These are phyloP conservation scores for Halyomorpha halys DNA, from an alignment of 1,140 invertebrate genomes.

Conservation along the genomic window DNA sequence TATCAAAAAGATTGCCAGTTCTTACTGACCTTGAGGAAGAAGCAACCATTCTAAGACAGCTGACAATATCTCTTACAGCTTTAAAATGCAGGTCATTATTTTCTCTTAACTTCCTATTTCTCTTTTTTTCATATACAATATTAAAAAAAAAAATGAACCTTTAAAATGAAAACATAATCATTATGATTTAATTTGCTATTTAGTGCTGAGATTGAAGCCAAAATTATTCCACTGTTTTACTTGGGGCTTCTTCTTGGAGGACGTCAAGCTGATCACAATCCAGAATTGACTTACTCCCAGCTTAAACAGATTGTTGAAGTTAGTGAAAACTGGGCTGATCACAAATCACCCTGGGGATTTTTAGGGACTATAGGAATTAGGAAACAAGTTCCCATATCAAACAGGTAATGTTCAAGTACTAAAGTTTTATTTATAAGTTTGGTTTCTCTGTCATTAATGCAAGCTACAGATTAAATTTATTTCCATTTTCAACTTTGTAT, in stretches of 20 bases:
- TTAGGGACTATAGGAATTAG: conserved; percentile 53
- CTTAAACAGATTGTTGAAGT: conserved; percentile 41
- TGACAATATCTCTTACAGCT: conserved; percentile 40
- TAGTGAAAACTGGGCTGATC: conserved; percentile 44
- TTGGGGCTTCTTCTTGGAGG: conserved; percentile 44
- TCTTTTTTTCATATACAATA: too few species aligned
- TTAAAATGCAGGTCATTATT: conserved; percentile 39
- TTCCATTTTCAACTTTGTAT: too few species aligned
- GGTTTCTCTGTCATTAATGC: too few species aligned
- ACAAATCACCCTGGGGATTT: conserved; percentile 46
- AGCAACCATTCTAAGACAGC: conserved; percentile 39
- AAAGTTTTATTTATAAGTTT: too few species aligned
- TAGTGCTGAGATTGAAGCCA: conserved; percentile 47
- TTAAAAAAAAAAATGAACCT: too few species aligned
- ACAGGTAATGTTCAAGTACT: conserved; percentile 37
- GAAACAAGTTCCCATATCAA: conserved; percentile 45
- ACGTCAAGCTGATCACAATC: conserved; percentile 41
- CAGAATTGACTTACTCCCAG: conserved; percentile 37
- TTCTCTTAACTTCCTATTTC: conserved; percentile 13
- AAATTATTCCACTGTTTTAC: conserved; percentile 48
- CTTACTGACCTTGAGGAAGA: conserved; percentile 40
- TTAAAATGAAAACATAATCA: too few species aligned
- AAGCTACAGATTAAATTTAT: too few species aligned
- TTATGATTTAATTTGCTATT: too few species aligned
- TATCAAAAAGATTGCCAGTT: conserved; percentile 38